Evolutionary conservation across 37 sponge, comb jelly and placozoan genomes (phyloP).

Genomic region (Chondrosia reniformis): DNA sequence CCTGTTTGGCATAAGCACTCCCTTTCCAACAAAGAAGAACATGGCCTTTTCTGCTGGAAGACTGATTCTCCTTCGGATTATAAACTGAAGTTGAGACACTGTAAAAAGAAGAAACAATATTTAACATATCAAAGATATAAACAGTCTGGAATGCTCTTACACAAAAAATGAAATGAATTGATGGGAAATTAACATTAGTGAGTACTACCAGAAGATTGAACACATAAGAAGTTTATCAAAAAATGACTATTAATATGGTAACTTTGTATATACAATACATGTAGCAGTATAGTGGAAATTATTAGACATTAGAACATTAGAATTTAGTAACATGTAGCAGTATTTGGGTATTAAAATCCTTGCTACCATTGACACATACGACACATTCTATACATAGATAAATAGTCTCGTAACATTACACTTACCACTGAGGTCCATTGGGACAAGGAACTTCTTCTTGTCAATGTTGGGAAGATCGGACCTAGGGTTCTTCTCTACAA

Average conservation of each 20-base stretch:
- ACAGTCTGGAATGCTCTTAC: no score
- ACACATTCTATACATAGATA: not conserved
- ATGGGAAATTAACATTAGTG: no score
- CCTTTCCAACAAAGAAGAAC: slow-evolving; percentile 98
- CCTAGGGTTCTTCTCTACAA: slow-evolving; percentile 93
- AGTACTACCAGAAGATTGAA: no score
- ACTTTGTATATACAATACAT: no score
- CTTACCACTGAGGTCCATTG: slow-evolving; percentile 96
- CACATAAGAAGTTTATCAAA: no score
- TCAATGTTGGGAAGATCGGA: slow-evolving; percentile 95
- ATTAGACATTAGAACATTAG: no score
- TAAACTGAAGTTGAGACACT: slow-evolving; percentile 99
- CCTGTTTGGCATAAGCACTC: slow-evolving; percentile 93
- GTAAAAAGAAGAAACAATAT: not conserved
- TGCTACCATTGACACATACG: not conserved
- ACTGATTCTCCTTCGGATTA: slow-evolving; percentile 95
- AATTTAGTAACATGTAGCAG: not conserved
- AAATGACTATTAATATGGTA: no score
- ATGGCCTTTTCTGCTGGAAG: slow-evolving; percentile 98
- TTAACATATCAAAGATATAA: not conserved
- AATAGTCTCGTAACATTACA: slow-evolving; percentile 1
- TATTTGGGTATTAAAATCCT: not conserved
- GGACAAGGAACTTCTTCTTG: slow-evolving; percentile 99
- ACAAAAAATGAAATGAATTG: no score
- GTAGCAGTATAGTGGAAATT: no score